Base-by-base conservation (phyloP, 2,888 invertebrate genomes). In the Athripsodes cinereus region DNA sequence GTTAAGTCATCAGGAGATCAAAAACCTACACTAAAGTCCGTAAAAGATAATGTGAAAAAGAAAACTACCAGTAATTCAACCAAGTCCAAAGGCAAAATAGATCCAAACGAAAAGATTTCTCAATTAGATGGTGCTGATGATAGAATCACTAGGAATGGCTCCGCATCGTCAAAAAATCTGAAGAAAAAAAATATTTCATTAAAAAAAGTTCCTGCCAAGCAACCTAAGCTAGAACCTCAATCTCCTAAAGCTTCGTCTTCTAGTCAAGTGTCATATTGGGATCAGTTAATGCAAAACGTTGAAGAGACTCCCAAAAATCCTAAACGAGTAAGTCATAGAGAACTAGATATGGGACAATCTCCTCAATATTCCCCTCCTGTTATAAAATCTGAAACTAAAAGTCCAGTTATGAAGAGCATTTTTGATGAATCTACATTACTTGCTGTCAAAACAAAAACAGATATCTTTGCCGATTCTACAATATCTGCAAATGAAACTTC, bases 91-190 rank as follows among this genome's bases (percentile, higher is more conserved):
- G 40, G 13, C 3, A 47, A 47, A 47, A 46, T 40, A 67, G 57
- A 50, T 55, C 20, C 46, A 2, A 11, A 22, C 46, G 52, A 56
- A 60, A 67, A 68, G 53, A 74, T 83, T 62, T 69, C 79, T 0
- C 84, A 83, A 66, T 65, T 83, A 49, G 84, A 84, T 73, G 84
- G 84, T 2, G 74, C 70, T 61, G 71, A 75, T 67, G 80, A 82
- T 69, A 62, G 64, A 54, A 3, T 40, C 3, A n/a, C 40, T 8
- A 40, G 40, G 13, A 40, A 40, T 8, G 2, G 8, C 13, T 13
- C 40, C 2, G 16, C 40, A 8, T 6, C 26, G 5, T 26, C 26
- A 6, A 61, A 52, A 62, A 53, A 66, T 19, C 46, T 31, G 61
- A 20, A 66, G 64, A 49, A 68, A 65, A 55, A 64, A 65, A 0